Conservation (phyloP, 2,797 vertebrate species). For the Huso huso region DNA sequence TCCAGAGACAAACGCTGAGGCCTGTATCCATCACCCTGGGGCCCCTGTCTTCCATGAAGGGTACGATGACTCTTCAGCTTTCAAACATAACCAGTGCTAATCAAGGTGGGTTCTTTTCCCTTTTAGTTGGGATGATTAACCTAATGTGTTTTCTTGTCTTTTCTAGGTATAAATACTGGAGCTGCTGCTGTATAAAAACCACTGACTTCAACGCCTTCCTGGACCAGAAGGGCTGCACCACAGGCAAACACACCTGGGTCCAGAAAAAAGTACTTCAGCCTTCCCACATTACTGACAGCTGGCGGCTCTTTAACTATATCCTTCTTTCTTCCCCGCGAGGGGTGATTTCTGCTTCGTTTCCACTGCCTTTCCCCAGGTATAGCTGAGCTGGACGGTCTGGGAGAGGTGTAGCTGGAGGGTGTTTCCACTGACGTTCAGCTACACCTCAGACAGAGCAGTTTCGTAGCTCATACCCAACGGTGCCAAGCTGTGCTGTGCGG, state of each 20-base stretch:
- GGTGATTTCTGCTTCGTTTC: too few relatives aligned
- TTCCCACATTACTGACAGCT: background rate
- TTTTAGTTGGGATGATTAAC: background rate
- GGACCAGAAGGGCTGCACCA: slow-evolving; percentile 82
- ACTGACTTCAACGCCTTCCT: slow-evolving; percentile 82
- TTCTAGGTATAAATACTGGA: slow-evolving; percentile 90
- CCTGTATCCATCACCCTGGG: slow-evolving; percentile 78
- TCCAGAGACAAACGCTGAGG: slow-evolving; percentile 58
- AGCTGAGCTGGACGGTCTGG: too few relatives aligned
- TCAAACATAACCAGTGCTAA: too few relatives aligned
- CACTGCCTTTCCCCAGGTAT: too few relatives aligned
- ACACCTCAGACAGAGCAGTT: too few relatives aligned
- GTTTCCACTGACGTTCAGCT: too few relatives aligned
- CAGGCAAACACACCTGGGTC: slow-evolving; percentile 74
- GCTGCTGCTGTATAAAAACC: slow-evolving; percentile 83
- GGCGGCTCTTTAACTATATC: too few relatives aligned
- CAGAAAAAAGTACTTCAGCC: slow-evolving; percentile 52
- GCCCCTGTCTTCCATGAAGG: slow-evolving; percentile 86
- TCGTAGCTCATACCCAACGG: too few relatives aligned
- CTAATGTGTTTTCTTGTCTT: slow-evolving; percentile 4
- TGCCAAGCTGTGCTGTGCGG: too few relatives aligned
- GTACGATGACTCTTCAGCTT: slow-evolving; percentile 46
- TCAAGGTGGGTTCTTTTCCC: too few relatives aligned
- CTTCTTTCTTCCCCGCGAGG: too few relatives aligned
- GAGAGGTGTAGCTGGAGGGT: too few relatives aligned